A percentile compares a stretch with the other conserved stretches of the same genome.
These are phyloP conservation scores for Rhinoraja longicauda DNA, from an alignment of 2,797 vertebrate species.

Conservation along the genomic window DNA sequence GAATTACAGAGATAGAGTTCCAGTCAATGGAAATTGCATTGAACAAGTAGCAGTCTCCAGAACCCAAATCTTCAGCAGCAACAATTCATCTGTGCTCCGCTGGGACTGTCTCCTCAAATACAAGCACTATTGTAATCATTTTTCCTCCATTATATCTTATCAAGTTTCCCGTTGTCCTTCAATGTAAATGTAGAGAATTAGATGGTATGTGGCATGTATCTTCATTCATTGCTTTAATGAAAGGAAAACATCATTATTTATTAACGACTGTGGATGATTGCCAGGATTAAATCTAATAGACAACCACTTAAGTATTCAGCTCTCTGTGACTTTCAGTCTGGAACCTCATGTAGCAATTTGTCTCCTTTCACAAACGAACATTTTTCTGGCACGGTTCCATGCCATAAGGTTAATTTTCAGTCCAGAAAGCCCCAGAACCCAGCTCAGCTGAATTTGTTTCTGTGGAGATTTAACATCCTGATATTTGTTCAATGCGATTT, in stretches of 20 bases:
- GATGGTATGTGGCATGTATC: not conserved
- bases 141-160: not conserved
- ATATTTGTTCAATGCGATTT: not conserved
- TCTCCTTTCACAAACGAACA: not conserved
- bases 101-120: not conserved
- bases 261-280: not conserved
- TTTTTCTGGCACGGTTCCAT: not conserved
- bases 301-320: constrained; percentile 21
- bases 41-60: too few species aligned
- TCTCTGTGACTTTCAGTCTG: not conserved
- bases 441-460: too few species aligned
- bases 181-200: not conserved
- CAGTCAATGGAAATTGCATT: too few species aligned
- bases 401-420: not conserved
- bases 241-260: not conserved
- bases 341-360: not conserved
- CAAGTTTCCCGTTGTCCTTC: not conserved
- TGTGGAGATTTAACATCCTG: too few species aligned
- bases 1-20: not conserved
- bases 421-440: not conserved
- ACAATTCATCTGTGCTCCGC: too few species aligned
- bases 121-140: not conserved
- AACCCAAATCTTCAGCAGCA: too few species aligned
- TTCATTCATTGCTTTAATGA: not conserved
- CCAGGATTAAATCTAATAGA: not conserved